A percentile compares a stretch with the other conserved stretches of the same genome.
phyloP scores from a whole-genome alignment of 2,888 invertebrate species.

The Bimastos eiseni region DNA sequence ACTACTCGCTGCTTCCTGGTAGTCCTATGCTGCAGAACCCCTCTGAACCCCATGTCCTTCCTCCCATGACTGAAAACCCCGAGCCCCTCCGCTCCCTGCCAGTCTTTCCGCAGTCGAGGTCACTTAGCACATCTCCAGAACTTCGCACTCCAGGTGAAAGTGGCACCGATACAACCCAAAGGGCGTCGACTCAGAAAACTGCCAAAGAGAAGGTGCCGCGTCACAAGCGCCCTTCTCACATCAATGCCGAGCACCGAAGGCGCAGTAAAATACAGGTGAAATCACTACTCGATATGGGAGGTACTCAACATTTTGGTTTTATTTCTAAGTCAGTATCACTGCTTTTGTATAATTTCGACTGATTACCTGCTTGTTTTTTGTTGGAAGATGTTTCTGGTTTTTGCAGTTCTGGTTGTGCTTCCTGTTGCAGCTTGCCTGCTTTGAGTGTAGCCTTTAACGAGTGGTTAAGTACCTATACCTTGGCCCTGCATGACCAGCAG shows the following conservation, averaged over 20 bases:
- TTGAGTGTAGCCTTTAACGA: neutral
- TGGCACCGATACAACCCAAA: slow-evolving; percentile 9
- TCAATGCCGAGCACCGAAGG: slow-evolving; percentile 58
- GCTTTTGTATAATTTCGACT: neutral
- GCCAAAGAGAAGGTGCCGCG: slow-evolving; percentile 49
- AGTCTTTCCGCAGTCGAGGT: slow-evolving; percentile 18
- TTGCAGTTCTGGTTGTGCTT: neutral
- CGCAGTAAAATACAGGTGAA: slow-evolving; percentile 59
- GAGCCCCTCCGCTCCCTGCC: neutral
- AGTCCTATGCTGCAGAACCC: neutral
- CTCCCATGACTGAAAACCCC: neutral
- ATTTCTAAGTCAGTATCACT: neutral
- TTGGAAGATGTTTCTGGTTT: neutral
- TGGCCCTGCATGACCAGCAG: neutral
- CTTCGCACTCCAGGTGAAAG: slow-evolving; percentile 7
- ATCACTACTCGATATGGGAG: slow-evolving; percentile 32
- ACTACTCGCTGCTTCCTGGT: neutral
- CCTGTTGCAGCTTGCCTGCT: slow-evolving; percentile 5
- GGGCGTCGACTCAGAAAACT: neutral
- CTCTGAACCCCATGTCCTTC: neutral
- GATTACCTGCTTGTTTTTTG: neutral
- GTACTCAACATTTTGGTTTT: slow-evolving; percentile 23
- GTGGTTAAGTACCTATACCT: neutral
- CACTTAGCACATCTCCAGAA: slow-evolving; percentile 31
- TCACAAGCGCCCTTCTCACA: slow-evolving; percentile 59